Evolutionary conservation across 2,797 vertebrate species (phyloP).

Genomic region (Cichlasoma orientale): DNA sequence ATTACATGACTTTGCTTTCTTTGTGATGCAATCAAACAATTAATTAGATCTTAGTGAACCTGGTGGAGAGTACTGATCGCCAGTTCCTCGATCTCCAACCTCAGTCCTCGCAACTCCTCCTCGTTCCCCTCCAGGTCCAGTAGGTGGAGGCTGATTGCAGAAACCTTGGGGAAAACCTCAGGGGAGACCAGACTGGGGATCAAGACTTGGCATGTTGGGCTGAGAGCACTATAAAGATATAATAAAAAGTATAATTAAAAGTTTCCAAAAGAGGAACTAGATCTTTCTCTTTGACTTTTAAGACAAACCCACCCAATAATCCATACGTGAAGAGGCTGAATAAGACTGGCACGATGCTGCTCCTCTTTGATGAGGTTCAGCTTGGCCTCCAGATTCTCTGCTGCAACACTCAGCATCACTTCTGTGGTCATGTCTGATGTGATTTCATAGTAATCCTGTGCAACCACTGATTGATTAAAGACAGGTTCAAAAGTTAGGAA

Average conservation of each 20-base stretch:
- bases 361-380: constrained; percentile 73
- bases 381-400: constrained; percentile 84
- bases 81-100: constrained; percentile 82
- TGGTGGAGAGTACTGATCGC: constrained; percentile 77
- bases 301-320: constrained; percentile 84
- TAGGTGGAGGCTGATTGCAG: constrained; percentile 85
- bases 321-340: constrained; percentile 87
- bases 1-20: neutral
- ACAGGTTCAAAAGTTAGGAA: neutral
- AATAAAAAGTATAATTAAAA: neutral
- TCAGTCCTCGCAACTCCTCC: constrained; percentile 71
- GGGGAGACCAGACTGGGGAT: constrained; percentile 85
- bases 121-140: constrained; percentile 72
- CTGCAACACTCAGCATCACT: constrained; percentile 81
- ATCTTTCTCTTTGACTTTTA: neutral
- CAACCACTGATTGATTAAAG: neutral
- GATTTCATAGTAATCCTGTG: constrained; percentile 86
- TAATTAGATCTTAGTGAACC: constrained; percentile 4
- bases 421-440: constrained; percentile 81
- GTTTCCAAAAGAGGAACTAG: neutral
- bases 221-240: constrained; percentile 80
- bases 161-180: constrained; percentile 79
- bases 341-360: constrained; percentile 45
- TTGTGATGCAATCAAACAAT: neutral
- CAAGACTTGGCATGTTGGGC: constrained; percentile 77